A percentile compares a stretch with the other conserved stretches of the same genome.
phyloP scores from a whole-genome alignment of 2,113 vertebrate genomes.

The Tachycineta bicolor region DNA sequence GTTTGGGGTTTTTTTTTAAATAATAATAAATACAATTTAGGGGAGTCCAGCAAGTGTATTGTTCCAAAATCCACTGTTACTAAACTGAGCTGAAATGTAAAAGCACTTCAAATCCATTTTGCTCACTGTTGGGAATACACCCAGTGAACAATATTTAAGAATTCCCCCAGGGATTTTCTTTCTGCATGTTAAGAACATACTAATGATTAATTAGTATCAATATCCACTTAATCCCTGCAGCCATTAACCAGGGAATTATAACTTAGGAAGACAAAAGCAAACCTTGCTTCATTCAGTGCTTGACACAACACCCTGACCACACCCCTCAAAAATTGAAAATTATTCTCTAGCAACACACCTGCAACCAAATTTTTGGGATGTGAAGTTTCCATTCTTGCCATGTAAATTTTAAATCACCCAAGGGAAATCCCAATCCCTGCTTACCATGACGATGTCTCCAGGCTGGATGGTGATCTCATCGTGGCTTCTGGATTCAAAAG shows the following conservation, averaged over 20 bases:
- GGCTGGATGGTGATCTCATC: slow-evolving; percentile 97
- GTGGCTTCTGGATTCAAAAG: slow-evolving; percentile 95
- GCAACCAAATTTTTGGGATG: background rate
- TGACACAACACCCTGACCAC: background rate
- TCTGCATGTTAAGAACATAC: background rate
- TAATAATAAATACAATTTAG: background rate
- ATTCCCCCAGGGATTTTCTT: background rate
- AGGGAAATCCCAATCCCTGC: slow-evolving; percentile 9
- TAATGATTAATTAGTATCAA: background rate
- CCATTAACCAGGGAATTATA: background rate
- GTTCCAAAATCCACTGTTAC: background rate
- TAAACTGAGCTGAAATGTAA: background rate
- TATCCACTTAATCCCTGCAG: background rate
- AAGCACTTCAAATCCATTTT: background rate
- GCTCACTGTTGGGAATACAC: background rate
- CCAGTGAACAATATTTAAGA: background rate
- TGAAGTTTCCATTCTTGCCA: background rate
- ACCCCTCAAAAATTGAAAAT: background rate
- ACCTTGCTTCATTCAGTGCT: background rate
- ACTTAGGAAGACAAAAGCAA: background rate
- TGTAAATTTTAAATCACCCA: background rate
- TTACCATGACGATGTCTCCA: slow-evolving; percentile 96
- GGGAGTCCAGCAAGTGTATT: background rate
- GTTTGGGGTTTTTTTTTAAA: background rate
- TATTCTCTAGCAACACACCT: background rate